Base-by-base conservation (phyloP, 2,797 vertebrate species). In the Perodicticus potto region DNA sequence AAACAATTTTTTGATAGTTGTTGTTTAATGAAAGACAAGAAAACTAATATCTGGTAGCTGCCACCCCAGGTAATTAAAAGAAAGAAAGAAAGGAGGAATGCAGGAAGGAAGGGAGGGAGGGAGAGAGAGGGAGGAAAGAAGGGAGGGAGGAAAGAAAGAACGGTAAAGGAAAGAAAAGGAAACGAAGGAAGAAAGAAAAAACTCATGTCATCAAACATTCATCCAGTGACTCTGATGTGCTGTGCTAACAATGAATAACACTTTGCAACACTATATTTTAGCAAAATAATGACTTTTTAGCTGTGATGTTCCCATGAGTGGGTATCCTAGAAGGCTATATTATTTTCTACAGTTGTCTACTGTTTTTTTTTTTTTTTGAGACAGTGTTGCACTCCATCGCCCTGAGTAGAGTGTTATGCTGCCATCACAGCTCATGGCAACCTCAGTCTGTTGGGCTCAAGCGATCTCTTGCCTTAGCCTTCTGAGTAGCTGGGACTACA, bases 21-120 rank as follows among this genome's bases (percentile, higher is more conserved):
- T 59, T 87, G 80, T 86, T 97, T 95, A 95, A 90, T 95, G 69
- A 96, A 96, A 92, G 77, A 77, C 43, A 67, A 69, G 82, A 86
- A 91, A 92, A 70, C 45, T 23, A 77, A 95, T 83, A 37, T 43
- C 76, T 67, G 65, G 32, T 67, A 32, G 65, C 65, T 67, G 32
- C 32, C 17, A 67, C 16, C 16, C 32, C 32, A 0, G 65, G 32
- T 67, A 67, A 67, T n/a, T 67, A 27, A 61, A 61, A 23, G 29
- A 32, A 65, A 65, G 13, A 65, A 29, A 65, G 27, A n/a, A 67
- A 63, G 61, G 0, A 67, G 49, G 49, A 49, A 49, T 14, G 49
- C 14, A 49, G 49, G 49, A 49, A 49, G 49, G 13, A 49, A 49
- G 49, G 49, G 49, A 49, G 49, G 49, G 49, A 49, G 13, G 14